Base-by-base conservation (phyloP, 2,113 vertebrate genomes). In the Xenopus laevis region DNA sequence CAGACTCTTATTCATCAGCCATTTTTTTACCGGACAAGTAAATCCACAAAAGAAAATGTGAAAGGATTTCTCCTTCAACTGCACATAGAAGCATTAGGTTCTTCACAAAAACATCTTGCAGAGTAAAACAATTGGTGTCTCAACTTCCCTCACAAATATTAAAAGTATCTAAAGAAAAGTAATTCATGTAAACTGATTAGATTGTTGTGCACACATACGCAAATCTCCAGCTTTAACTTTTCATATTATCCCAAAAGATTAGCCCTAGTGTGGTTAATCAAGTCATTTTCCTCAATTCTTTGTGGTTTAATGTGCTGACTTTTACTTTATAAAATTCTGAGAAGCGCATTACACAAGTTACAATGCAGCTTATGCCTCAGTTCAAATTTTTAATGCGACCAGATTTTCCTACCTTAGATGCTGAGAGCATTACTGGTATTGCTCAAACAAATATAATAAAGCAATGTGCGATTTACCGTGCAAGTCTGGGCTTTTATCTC, bases 1-100 rank as follows among this genome's bases (percentile, higher is more conserved):
- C 85, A 88, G 80, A 73, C 84, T 84, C 78, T 82, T 83, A 87
- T 89, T 88, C 81, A 86, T 84, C 83, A 86, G 83, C 81, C 72
- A 74, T 84, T 88, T 50, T 40, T 87, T 86, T 86, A 85, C 79
- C 75, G 71, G 80, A 80, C 81, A 84, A 87, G 81, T 81, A 83
- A 86, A 82, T 83, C 81, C 81, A 81, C 79, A 87, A 83, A 81
- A 82, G 62, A 61, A 70, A 70, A 72, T 78, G 71, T 68, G 68
- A 67, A 76, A 72, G 69, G 69, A 71, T 73, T 66, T 83, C 74
- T 86, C 78, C 73, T 80, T 70, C 74, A 81, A 85, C 73, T 83
- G 68, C 62, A 83, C 82, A 80, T 86, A 88, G 74, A 62, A 77
- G 78, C 84, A 86, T 83, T 80, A 78, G 53, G 82, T n/a, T 13